Evolutionary conservation across 2,113 vertebrate genomes (phyloP), one percentile per base, ranked within the genome.

Genomic region (Hippocampus zosterae): DNA sequence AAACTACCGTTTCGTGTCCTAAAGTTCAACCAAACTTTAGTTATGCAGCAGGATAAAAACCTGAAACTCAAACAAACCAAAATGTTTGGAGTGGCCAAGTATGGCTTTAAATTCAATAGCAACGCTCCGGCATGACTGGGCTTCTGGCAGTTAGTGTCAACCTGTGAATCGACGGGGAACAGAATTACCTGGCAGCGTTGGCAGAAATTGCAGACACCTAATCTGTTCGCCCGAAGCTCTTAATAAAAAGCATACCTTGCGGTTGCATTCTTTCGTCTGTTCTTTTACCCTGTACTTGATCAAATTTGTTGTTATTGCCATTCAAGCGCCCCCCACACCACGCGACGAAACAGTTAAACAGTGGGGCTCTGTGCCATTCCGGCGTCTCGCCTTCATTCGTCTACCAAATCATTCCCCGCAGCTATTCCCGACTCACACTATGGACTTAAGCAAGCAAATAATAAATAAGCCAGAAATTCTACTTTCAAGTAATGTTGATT

Each of bases 301-400:
- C 59, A 50, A 57, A 67, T 76, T 72, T 72, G 75, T 68, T 79
- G 78, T 78, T 48, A 19, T 67, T 80, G 81, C 75, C 82, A 84
- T 70, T 69, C 73, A 73, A 66, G 52, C 52, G n/a, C 21, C 52
- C 52, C 52, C 3, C 48, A 70, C 66, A 74, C 77, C 77, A 79
- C n/a, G 23, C 76, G 53, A 81, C 70, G 81, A 81, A 37, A 76
- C 79, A 74, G 71, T 79, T 86, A 86, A 90, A 85, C 23, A 72
- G 68, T 70, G 33, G 80, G 84, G 82, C 77, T 57, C 46, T 18
- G 2, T 55, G 75, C 75, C 74, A 74, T 62, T 67, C 59, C 77
- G 75, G 71, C 71, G 8, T 53, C 21, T 53, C n/a, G n/a, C n/a
- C 21, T 23, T 53, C 52, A 53, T n/a, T 55, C n/a, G 21, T 55